phyloP scores from a whole-genome alignment of 2,113 vertebrate genomes.

The Gavialis gangeticus region DNA sequence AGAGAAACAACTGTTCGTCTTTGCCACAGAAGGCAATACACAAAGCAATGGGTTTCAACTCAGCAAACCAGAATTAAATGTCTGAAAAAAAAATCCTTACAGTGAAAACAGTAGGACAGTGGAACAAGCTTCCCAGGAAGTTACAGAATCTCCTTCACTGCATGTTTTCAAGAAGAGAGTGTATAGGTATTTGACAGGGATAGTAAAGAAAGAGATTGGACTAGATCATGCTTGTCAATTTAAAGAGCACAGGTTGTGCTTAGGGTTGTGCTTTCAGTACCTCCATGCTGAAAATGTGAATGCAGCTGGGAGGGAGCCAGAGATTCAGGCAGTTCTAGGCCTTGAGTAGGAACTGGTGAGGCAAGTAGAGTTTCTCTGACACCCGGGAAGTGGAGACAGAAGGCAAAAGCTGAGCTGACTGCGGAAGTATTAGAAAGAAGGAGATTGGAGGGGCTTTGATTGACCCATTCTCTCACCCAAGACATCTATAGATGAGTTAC shows the following conservation, averaged over 20 bases:
- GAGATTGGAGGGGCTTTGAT: not conserved
- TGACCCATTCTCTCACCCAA: not conserved
- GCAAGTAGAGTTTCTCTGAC: rapidly evolving
- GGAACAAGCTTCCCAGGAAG: not conserved
- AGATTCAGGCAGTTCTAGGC: not conserved
- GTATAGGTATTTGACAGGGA: too few species aligned
- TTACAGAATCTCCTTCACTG: too few species aligned
- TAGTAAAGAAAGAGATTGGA: too few species aligned
- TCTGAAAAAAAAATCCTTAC: too few species aligned
- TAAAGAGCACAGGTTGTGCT: too few species aligned
- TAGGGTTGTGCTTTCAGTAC: too few species aligned
- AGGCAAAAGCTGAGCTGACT: not conserved
- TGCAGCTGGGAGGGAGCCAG: too few species aligned
- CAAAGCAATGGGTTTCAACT: not conserved
- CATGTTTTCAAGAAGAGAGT: too few species aligned
- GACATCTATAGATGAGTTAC: not conserved
- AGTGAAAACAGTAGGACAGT: not conserved
- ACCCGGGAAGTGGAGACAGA: not conserved
- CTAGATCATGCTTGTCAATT: too few species aligned
- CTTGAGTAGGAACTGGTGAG: rapidly evolving
- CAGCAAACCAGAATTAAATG: not conserved
- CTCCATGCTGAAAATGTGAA: too few species aligned
- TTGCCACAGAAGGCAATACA: not conserved
- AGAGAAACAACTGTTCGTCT: not conserved
- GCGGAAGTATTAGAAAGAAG: not conserved